These are phyloP conservation scores for Malacosoma neustria DNA, from an alignment of 2,888 invertebrate genomes.

Conservation along the genomic window DNA sequence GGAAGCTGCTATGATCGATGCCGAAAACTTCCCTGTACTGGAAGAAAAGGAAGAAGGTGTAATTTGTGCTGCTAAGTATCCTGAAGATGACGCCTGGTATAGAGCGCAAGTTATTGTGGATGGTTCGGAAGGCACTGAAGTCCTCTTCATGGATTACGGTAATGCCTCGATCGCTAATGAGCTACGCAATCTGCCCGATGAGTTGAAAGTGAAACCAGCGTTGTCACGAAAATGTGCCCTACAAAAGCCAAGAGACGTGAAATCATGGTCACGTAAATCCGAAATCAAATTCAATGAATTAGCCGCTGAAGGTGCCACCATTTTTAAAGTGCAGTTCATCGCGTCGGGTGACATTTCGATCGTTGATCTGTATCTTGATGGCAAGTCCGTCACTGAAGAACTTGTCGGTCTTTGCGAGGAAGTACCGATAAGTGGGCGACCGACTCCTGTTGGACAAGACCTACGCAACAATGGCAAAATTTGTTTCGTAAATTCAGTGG, in stretches of 20 bases:
- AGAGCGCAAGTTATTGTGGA: slow-evolving; percentile 77
- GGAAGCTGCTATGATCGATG: slow-evolving; percentile 71
- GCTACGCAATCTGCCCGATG: slow-evolving; percentile 74
- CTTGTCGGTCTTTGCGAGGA: slow-evolving; percentile 70
- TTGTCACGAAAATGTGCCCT: slow-evolving; percentile 78
- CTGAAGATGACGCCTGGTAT: slow-evolving; percentile 80
- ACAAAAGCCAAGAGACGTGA: slow-evolving; percentile 71
- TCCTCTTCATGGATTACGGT: slow-evolving; percentile 81
- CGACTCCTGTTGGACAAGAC: slow-evolving; percentile 55
- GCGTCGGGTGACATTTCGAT: slow-evolving; percentile 78
- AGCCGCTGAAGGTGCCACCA: slow-evolving; percentile 80
- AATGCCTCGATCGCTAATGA: slow-evolving; percentile 76
- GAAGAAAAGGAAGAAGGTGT: slow-evolving; percentile 59
- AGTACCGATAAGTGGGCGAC: slow-evolving; percentile 44
- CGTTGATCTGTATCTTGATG: slow-evolving; percentile 77
- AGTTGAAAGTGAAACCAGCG: slow-evolving; percentile 73
- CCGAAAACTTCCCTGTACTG: slow-evolving; percentile 68
- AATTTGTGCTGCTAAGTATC: slow-evolving; percentile 79
- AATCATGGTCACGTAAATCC: slow-evolving; percentile 79
- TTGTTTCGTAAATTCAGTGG: slow-evolving; percentile 79
- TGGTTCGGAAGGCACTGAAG: slow-evolving; percentile 73
- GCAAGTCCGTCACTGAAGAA: slow-evolving; percentile 77
- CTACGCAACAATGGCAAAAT: slow-evolving; percentile 75
- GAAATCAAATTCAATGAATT: slow-evolving; percentile 79
- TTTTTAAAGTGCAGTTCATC: slow-evolving; percentile 80